Conservation (phyloP, 2,888 invertebrate genomes). For the Cheilosia scutellata region DNA sequence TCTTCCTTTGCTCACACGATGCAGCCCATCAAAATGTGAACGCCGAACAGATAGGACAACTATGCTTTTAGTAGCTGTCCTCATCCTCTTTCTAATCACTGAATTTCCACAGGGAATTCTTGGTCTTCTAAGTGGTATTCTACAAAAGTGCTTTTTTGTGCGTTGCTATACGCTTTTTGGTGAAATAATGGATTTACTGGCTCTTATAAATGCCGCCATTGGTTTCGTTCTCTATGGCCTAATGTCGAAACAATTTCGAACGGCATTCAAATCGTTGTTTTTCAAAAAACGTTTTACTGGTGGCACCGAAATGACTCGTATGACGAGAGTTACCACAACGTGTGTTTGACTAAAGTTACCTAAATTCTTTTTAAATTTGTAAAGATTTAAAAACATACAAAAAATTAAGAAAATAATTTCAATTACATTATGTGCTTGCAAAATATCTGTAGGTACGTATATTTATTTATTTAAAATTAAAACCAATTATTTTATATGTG, state of each 20-base stretch:
- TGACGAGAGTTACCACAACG: slow-evolving; percentile 83
- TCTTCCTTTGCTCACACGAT: not conserved
- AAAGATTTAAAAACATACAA: not conserved
- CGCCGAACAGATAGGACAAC: slow-evolving; percentile 94
- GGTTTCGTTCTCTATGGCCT: slow-evolving; percentile 97
- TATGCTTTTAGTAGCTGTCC: slow-evolving; percentile 93
- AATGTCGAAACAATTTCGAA: slow-evolving; percentile 97
- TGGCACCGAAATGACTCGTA: slow-evolving; percentile 82
- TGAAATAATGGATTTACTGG: slow-evolving; percentile 95
- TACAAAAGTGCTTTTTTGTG: slow-evolving; percentile 89
- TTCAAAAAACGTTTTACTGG: slow-evolving; percentile 88
- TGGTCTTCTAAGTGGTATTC: slow-evolving; percentile 89
- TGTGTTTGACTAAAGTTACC: slow-evolving; percentile 81
- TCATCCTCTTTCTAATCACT: slow-evolving; percentile 93
- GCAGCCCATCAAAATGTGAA: slow-evolving; percentile 85
- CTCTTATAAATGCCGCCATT: slow-evolving; percentile 95
- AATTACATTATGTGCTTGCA: not conserved
- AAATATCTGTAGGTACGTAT: not conserved
- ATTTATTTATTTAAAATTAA: not conserved
- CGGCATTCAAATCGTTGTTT: slow-evolving; percentile 89
- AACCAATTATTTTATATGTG: not conserved
- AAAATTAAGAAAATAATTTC: not conserved
- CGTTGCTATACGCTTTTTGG: slow-evolving; percentile 92
- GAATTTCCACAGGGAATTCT: slow-evolving; percentile 94
- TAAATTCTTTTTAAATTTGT: slow-evolving; percentile 39